Conservation (phyloP, 2,113 vertebrate species). For the Sakesphorus luctuosus region DNA sequence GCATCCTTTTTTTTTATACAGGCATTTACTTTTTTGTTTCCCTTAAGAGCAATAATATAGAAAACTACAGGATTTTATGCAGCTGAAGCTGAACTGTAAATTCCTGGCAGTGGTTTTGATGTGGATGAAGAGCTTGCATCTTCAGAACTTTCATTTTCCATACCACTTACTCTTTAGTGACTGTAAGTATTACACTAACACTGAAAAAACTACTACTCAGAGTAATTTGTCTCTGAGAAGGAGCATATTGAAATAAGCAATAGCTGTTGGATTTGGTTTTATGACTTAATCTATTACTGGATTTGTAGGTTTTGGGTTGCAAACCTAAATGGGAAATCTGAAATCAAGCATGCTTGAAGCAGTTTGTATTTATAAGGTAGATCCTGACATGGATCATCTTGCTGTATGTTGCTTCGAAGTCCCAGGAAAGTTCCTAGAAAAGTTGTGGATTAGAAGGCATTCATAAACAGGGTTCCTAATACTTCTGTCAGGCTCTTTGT, state of each 20-base stretch:
- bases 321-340: background rate
- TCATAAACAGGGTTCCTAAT: background rate
- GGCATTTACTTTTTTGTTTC: background rate
- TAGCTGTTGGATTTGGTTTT: background rate
- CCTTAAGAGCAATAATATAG: background rate
- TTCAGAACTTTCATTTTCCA: background rate
- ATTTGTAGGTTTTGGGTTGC: background rate
- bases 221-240: background rate
- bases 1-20: background rate
- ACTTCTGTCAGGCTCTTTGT: background rate
- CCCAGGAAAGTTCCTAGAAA: background rate
- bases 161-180: background rate
- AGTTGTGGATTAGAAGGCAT: background rate
- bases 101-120: background rate
- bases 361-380: background rate
- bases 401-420: background rate
- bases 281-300: background rate
- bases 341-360: background rate
- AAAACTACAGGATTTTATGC: background rate
- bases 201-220: fast-evolving
- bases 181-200: background rate
- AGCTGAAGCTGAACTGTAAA: background rate
- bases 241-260: background rate
- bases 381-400: background rate
- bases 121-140: background rate